Percentiles rank a stretch among this genome's conserved stretches.
Conservation (phyloP, 2,888 invertebrate genomes). For the Phania funesta region DNA sequence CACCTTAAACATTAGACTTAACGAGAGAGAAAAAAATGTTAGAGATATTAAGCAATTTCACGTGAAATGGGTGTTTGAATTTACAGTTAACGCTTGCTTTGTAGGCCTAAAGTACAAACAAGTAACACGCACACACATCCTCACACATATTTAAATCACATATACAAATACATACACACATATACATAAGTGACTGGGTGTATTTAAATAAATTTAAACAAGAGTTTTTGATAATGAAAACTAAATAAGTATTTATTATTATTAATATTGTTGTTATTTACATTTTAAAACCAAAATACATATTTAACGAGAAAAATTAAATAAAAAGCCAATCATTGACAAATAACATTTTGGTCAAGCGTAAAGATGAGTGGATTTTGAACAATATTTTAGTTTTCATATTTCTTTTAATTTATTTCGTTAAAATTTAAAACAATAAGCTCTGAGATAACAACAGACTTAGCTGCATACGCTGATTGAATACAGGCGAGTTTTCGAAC, state of each 20-base stretch:
- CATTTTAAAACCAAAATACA: conserved; percentile 14
- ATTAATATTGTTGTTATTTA: conserved; percentile 45
- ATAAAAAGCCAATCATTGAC: conserved; percentile 37
- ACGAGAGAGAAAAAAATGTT: neutral
- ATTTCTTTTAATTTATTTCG: neutral
- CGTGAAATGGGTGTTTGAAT: conserved; percentile 65
- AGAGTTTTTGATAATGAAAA: conserved; percentile 49
- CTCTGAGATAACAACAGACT: neutral
- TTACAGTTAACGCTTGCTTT: conserved; percentile 56
- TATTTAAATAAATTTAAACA: conserved; percentile 23
- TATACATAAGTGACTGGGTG: neutral
- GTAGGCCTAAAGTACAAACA: conserved; percentile 53
- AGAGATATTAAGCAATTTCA: conserved; percentile 57
- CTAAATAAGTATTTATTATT: neutral
- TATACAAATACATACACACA: neutral
- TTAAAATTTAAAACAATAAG: conserved; percentile 1
- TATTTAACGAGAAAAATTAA: conserved; percentile 28
- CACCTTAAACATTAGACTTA: conserved; percentile 13
- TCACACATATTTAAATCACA: neutral
- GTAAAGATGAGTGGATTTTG: conserved; percentile 44
- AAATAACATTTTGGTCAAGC: conserved; percentile 55
- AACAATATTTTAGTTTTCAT: too few species aligned
- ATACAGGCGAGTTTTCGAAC: conserved; percentile 36
- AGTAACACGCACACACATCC: neutral
- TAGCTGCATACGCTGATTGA: conserved; percentile 41